A percentile compares a stretch with the other conserved stretches of the same genome.
Evolutionary conservation across 2,113 vertebrate genomes (phyloP).

Genomic region (Seriola aureovittata): DNA sequence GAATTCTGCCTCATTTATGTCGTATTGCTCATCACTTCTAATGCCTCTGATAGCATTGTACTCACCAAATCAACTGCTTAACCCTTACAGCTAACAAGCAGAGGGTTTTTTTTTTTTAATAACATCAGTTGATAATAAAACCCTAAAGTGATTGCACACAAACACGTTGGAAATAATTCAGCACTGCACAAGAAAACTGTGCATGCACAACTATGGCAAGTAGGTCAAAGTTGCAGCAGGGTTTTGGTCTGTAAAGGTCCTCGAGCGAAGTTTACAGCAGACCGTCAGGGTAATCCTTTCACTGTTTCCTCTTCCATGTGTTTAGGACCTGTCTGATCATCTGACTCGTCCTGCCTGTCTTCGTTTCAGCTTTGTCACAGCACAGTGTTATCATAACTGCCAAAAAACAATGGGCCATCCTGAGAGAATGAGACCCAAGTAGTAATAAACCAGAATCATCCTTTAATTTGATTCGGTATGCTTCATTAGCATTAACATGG

Average conservation of each 20-base stretch:
- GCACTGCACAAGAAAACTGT: neutral
- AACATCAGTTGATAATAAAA: neutral
- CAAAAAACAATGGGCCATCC: neutral
- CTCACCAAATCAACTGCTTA: neutral
- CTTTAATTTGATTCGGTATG: too few species aligned
- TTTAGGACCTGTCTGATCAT: conserved; percentile 14
- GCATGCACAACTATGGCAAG: neutral
- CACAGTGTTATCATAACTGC: neutral
- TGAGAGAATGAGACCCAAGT: accelerated
- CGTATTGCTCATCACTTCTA: neutral
- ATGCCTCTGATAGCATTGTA: neutral
- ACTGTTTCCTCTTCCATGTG: neutral
- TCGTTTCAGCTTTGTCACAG: neutral
- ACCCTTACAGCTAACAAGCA: neutral
- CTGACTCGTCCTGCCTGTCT: neutral
- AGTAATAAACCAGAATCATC: neutral
- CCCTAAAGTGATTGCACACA: neutral
- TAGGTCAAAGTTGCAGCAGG: neutral
- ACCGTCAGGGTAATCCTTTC: neutral
- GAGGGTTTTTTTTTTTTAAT: too few species aligned
- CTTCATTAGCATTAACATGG: neutral
- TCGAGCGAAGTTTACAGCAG: neutral
- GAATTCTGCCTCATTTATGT: neutral
- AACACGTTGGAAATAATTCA: neutral
- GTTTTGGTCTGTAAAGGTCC: neutral